Evolutionary conservation across 2,113 vertebrate genomes (phyloP), one percentile per base, ranked within the genome.

Genomic region (Lucifuga dentata): DNA sequence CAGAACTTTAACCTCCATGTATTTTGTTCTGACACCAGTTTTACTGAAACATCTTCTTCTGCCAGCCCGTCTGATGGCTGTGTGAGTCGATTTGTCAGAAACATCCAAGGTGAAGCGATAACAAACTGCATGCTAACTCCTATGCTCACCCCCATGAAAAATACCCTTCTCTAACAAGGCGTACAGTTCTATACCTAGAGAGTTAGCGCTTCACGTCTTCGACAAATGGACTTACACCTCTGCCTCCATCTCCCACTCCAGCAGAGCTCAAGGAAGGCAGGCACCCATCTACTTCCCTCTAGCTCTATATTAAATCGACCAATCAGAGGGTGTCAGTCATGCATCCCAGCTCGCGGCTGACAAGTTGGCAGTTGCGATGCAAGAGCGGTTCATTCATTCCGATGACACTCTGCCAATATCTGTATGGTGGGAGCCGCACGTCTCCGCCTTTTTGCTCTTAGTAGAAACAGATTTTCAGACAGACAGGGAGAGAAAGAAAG

Each of bases 321-420:
- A 92, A 92, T 93, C 90, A 90, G 85, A 86, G 88, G 83, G 73
- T 92, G 91, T 92, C 92, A 90, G 91, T 92, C 92, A 92, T 90
- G 90, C 89, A 90, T 89, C 80, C 87, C 86, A 78, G 87, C 89
- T 90, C 80, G 44, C 77, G 40, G 77, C 78, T 92, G 91, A 92
- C 90, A 92, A 89, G 87, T 90, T 92, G 90, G 90, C 91, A 92
- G 89, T 83, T 92, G 83, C 81, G 61, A 89, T 87, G 90, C 88
- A 81, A 88, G 89, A 91, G 86, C 59, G 88, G 86, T 92, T 92
- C 92, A 93, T 92, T 92, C 90, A 91, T 92, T 92, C 83, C 80
- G 88, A 92, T 93, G 91, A 93, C 92, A 93, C 85, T 85, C 92
- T 93, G 90, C 92, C 91, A 86, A 93, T 93, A 93, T 90, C 85